phyloP scores from a whole-genome alignment of 2,888 invertebrate species.

The Arge pagana region DNA sequence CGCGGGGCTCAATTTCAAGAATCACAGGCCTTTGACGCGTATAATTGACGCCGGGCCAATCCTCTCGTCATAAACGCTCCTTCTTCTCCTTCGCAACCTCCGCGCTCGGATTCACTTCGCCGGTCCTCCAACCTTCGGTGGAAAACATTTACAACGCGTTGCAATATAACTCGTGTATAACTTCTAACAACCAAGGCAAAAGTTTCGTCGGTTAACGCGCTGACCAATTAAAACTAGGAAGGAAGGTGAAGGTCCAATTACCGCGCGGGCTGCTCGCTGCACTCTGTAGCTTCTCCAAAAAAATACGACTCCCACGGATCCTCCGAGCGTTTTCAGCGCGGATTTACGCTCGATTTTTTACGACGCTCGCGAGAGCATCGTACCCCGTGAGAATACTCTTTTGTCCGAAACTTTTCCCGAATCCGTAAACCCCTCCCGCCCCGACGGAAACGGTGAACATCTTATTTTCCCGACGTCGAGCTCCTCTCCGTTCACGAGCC shows the following conservation, averaged over 20 bases:
- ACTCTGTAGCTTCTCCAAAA: constrained; percentile 6
- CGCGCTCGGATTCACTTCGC: constrained; percentile 36
- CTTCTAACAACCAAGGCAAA: constrained; percentile 47
- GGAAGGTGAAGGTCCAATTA: constrained; percentile 56
- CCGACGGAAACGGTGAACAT: too few species aligned
- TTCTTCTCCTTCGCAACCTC: constrained; percentile 25
- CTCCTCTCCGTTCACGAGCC: neutral
- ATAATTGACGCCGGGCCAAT: constrained; percentile 41
- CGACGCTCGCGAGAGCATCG: constrained; percentile 13
- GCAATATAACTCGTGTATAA: constrained; percentile 54
- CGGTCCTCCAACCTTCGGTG: constrained; percentile 40
- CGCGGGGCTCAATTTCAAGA: constrained; percentile 43
- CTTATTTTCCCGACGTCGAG: constrained; percentile 6
- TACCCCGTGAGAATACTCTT: constrained; percentile 1
- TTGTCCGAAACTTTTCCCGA: constrained; percentile 15
- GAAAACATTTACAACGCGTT: constrained; percentile 48
- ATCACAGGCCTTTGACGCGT: constrained; percentile 39
- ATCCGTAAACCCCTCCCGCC: too few species aligned
- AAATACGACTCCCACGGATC: constrained; percentile 15
- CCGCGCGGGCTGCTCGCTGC: constrained; percentile 36
- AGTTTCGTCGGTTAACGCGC: constrained; percentile 36
- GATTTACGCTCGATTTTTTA: constrained; percentile 4
- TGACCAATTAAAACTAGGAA: constrained; percentile 53
- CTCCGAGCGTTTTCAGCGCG: neutral
- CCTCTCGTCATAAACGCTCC: constrained; percentile 29